Percentiles rank a stretch among this genome's conserved stretches.
Conservation (phyloP, 2,888 invertebrate genomes). For the Drosophila acutilabella region DNA sequence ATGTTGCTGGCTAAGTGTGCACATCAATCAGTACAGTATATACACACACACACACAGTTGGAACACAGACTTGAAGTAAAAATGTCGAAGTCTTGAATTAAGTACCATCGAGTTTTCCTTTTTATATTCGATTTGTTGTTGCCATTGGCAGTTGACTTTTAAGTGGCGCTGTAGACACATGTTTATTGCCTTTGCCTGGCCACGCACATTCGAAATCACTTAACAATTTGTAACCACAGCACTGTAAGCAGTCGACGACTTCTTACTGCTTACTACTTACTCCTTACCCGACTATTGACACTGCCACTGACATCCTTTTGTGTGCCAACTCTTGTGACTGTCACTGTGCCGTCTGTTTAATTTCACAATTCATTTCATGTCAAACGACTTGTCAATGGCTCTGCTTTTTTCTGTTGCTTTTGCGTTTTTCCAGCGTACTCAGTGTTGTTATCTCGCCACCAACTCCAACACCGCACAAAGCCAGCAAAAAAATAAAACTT, state of each 20-base stretch:
- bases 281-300: not conserved
- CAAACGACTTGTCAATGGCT: slow-evolving; percentile 70
- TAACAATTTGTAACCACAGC: slow-evolving; percentile 64
- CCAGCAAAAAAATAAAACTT: slow-evolving; percentile 16
- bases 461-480: slow-evolving; percentile 3
- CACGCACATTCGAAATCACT: slow-evolving; percentile 55
- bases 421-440: slow-evolving; percentile 2
- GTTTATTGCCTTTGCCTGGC: slow-evolving; percentile 38
- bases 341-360: slow-evolving; percentile 66
- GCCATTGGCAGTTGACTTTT: slow-evolving; percentile 62
- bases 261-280: not conserved
- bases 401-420: slow-evolving; percentile 10
- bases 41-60: not conserved
- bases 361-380: slow-evolving; percentile 81
- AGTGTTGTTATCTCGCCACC: slow-evolving; percentile 38
- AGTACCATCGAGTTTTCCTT: slow-evolving; percentile 26
- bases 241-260: not conserved
- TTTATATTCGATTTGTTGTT: slow-evolving; percentile 55
- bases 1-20: slow-evolving; percentile 15
- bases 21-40: slow-evolving; percentile 19
- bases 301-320: slow-evolving; percentile 30
- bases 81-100: slow-evolving; percentile 14
- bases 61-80: not conserved
- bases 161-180: slow-evolving; percentile 50
- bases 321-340: slow-evolving; percentile 36